phyloP scores from a whole-genome alignment of 1,140 invertebrate genomes.

The Pantala flavescens region DNA sequence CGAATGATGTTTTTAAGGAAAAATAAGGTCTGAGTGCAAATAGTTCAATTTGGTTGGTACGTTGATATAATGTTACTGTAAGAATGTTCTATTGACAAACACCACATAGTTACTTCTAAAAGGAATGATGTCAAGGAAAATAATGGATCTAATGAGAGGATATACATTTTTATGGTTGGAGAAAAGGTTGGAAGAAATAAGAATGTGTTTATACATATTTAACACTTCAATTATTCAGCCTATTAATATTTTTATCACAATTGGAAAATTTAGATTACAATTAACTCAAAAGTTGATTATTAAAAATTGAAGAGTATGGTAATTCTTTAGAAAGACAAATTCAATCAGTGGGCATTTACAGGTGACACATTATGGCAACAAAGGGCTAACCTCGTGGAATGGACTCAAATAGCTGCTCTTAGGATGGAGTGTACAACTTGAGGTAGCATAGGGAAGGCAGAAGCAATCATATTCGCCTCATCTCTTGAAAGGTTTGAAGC shows the following conservation, averaged over 20 bases:
- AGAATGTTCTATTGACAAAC: too few relatives aligned
- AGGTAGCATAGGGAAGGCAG: conserved; percentile 2
- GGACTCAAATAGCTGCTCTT: background rate
- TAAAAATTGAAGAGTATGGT: too few relatives aligned
- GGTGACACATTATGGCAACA: background rate
- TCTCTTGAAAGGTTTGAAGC: background rate
- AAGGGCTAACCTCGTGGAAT: conserved; percentile 3
- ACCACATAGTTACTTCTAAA: background rate
- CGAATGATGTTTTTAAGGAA: background rate
- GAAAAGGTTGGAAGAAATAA: too few relatives aligned
- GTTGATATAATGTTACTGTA: background rate
- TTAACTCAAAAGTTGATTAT: too few relatives aligned
- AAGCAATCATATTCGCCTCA: background rate
- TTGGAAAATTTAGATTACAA: too few relatives aligned
- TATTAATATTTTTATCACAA: too few relatives aligned
- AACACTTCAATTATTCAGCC: too few relatives aligned
- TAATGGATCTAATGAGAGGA: background rate
- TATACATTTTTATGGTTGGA: background rate
- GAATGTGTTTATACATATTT: too few relatives aligned
- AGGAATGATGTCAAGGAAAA: background rate
- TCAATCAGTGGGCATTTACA: too few relatives aligned
- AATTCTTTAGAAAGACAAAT: too few relatives aligned
- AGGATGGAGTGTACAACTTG: background rate
- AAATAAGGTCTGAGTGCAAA: background rate
- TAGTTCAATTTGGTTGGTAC: background rate